Evolutionary conservation across 1,140 invertebrate genomes (phyloP), one percentile per base, ranked within the genome.

Genomic region (Conus betulinus): DNA sequence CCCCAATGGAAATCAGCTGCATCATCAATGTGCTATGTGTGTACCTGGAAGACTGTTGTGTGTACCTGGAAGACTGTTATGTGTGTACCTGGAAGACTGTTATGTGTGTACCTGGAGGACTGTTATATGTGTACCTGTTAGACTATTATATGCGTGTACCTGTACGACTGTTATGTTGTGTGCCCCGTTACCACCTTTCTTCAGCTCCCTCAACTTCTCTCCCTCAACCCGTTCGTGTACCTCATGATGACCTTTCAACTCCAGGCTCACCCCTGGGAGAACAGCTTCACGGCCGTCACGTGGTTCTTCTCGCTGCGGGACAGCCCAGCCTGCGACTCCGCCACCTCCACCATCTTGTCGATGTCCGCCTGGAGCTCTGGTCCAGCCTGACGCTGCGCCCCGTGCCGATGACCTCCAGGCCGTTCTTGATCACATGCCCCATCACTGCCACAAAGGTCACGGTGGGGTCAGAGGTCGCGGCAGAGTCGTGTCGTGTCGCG

Each of bases 371-470:
- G 85, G 89, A 96, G 95, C 8, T 91, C 8, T 52, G 10, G 88
- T 96, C 94, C 27, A 94, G 76, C 27, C 87, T 71, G 4, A 93
- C 91, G 23, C 90, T 94, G 51, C n/a, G 90, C 88, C 95, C 94
- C 53, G 96, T 96, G 3, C 95, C 95, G 15, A 96, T 91, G 11
- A 96, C 88, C 67, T 96, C 94, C 3, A 96, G 89, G 10, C 95
- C 96, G 89, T n/a, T 96, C 55, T 93, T 91, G 52, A 96, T 90
- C 57, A 95, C 94, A 86, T 95, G 94, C 55, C 95, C 96, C 95
- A 96, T 95, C 17, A 96, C 96, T 96, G 88, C 57, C 76, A 25
- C 23, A 23, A 55, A 52, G 25, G 51, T 20, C 39, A 3, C 13
- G 8, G 15, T 60, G 55, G 27, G n/a, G 20, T 25, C 55, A 13